Evolutionary conservation across 2,797 vertebrate species (phyloP).

Genomic region (Rhinatrema bivittatum): DNA sequence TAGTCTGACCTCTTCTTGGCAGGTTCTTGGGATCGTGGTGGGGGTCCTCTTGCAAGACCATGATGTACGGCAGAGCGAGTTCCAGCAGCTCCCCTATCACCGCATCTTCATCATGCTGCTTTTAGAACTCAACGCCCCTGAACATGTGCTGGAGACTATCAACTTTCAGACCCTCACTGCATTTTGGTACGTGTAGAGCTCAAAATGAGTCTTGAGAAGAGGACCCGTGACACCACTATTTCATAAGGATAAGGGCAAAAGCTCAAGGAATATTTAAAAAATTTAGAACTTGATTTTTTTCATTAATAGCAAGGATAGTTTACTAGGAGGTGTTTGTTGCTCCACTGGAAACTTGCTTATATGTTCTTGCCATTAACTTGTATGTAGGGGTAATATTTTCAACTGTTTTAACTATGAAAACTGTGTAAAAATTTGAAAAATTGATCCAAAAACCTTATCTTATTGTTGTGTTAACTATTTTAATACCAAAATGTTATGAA

Average conservation of each 20-base stretch:
- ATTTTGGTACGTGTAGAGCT: constrained; percentile 90
- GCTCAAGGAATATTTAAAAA: too few relatives aligned
- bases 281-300: too few relatives aligned
- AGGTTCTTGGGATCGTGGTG: constrained; percentile 97
- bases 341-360: too few relatives aligned
- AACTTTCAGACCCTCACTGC: constrained; percentile 98
- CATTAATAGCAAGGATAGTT: too few relatives aligned
- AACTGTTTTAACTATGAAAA: neutral
- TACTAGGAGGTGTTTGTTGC: too few relatives aligned
- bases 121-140: constrained; percentile 93
- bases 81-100: constrained; percentile 96
- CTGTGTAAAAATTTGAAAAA: constrained; percentile 14
- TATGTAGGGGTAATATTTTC: too few relatives aligned
- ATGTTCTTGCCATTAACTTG: too few relatives aligned
- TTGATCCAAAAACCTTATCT: too few relatives aligned
- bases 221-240: too few relatives aligned
- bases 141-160: constrained; percentile 96
- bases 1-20: neutral
- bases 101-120: constrained; percentile 98
- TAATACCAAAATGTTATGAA: neutral
- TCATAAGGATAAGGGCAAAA: too few relatives aligned
- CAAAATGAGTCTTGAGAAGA: too few relatives aligned
- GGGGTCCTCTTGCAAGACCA: constrained; percentile 97
- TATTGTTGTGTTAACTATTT: neutral
- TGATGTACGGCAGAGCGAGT: constrained; percentile 93